Base-by-base conservation (phyloP, 1,140 invertebrate genomes). In the Trichomalopsis sarcophagae region DNA sequence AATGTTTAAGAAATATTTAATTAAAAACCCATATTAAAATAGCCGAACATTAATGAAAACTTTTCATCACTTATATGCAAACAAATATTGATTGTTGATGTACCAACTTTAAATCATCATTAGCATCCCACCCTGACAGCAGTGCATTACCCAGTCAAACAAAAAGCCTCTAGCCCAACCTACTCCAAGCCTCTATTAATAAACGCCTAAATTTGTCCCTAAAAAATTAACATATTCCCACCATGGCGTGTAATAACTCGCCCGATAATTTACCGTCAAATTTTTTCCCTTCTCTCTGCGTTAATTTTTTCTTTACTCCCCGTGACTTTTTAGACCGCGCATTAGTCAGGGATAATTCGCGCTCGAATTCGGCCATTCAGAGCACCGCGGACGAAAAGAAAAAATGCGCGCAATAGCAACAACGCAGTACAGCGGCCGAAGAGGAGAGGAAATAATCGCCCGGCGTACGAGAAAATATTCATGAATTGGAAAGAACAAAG, bases 401-500 rank as follows among this genome's bases (percentile, higher is more conserved):
- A 44, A 68, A 68, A 77, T 47, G 0, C 0, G 55, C 36, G 10
- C 3, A 77, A 77, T 3, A 77, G 13, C 1, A 77, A 77, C 11
- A 77, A 62, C 47, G n/a, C 30, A 50, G 55, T 2, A 21, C 55
- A 17, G 17, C 47, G 68, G 27, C 40, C 47, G 47, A 68, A 50
- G 7, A 27, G 78, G 17, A 73, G 47, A 80, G 77, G 47, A 30
- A 85, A 74, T 73, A 84, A 84, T 84, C 27, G 68, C 17, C 21
- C 44, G 23, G 23, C 10, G 21, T n/a, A 66, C 62, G 30, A 27
- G 69, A 66, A 84, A 74, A 84, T 84, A 80, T 84, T 84, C 74
- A 79, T 84, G 76, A 80, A 79, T 84, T n/a, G 76, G 74, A 62
- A 47, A 62, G 30, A 74, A 79, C 30, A 62, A 71, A 79, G 47